Conservation (phyloP, 2,888 invertebrate species). For the Panopea generosa region DNA sequence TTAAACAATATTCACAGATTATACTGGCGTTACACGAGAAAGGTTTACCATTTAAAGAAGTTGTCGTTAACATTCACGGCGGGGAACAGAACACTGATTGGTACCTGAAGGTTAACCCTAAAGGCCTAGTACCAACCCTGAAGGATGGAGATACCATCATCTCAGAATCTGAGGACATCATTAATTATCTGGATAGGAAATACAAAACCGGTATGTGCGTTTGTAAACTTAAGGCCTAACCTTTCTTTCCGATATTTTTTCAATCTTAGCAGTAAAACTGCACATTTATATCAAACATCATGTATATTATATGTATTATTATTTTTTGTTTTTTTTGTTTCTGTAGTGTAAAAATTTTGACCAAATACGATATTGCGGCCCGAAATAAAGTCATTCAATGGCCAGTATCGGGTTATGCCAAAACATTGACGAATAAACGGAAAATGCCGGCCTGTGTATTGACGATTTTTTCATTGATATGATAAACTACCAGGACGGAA, state of each 20-base stretch:
- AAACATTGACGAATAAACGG: too few species aligned
- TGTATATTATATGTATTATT: too few species aligned
- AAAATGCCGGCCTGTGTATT: too few species aligned
- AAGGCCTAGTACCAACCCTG: constrained; percentile 71
- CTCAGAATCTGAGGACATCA: constrained; percentile 71
- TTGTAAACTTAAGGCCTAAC: background rate
- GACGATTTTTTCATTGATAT: too few species aligned
- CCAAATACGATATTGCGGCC: too few species aligned
- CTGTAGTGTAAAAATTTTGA: too few species aligned
- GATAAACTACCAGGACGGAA: too few species aligned
- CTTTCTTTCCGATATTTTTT: background rate
- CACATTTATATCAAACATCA: too few species aligned
- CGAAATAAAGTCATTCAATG: too few species aligned
- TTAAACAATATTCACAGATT: constrained; percentile 45
- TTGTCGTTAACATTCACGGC: constrained; percentile 45
- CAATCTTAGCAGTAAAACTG: too few species aligned
- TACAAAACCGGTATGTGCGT: constrained; percentile 21
- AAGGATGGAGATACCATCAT: constrained; percentile 69
- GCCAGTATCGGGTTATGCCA: too few species aligned
- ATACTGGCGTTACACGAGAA: constrained; percentile 71
- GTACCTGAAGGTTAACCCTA: constrained; percentile 70
- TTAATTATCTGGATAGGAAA: constrained; percentile 69
- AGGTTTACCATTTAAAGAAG: constrained; percentile 62
- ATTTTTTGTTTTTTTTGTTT: too few species aligned
- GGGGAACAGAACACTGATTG: constrained; percentile 69